phyloP scores from a whole-genome alignment of 2,888 invertebrate species.

The Tinea trinotella region DNA sequence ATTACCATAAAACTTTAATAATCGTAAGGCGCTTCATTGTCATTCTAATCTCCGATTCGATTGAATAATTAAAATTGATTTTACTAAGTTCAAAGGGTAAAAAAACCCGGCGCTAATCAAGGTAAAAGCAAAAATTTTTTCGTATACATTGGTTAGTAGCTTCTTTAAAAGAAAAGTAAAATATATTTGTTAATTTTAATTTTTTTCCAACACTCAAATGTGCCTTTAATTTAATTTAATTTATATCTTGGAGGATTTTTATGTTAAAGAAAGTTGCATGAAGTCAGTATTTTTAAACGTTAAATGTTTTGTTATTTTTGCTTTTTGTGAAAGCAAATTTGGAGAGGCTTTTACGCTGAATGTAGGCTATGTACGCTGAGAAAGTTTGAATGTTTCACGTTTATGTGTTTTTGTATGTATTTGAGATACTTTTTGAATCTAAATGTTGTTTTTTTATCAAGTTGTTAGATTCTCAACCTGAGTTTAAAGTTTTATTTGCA shows the following conservation, averaged over 20 bases:
- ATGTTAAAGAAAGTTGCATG: constrained; percentile 56
- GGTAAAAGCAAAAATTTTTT: too few species aligned
- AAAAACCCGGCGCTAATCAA: too few species aligned
- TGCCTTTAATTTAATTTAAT: not conserved
- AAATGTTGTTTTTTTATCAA: not conserved
- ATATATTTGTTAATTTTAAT: too few species aligned
- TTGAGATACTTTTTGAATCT: not conserved
- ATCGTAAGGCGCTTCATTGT: too few species aligned
- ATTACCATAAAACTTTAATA: too few species aligned
- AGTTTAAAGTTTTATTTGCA: not conserved
- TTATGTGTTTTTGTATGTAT: not conserved
- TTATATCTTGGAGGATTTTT: constrained; percentile 59
- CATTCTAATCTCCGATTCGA: too few species aligned
- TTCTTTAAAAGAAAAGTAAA: too few species aligned
- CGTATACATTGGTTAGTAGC: too few species aligned
- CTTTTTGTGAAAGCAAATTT: constrained; percentile 42
- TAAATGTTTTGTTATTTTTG: constrained; percentile 36
- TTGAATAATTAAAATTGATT: too few species aligned
- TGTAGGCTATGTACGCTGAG: constrained; percentile 55
- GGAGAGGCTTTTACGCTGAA: constrained; percentile 52
- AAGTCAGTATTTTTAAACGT: constrained; percentile 37
- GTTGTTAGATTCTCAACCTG: not conserved
- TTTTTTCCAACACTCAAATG: not conserved
- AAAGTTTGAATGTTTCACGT: constrained; percentile 21
- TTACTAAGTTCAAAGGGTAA: too few species aligned